phyloP scores from a whole-genome alignment of 2,888 invertebrate genomes.

The Athetis lepigone region DNA sequence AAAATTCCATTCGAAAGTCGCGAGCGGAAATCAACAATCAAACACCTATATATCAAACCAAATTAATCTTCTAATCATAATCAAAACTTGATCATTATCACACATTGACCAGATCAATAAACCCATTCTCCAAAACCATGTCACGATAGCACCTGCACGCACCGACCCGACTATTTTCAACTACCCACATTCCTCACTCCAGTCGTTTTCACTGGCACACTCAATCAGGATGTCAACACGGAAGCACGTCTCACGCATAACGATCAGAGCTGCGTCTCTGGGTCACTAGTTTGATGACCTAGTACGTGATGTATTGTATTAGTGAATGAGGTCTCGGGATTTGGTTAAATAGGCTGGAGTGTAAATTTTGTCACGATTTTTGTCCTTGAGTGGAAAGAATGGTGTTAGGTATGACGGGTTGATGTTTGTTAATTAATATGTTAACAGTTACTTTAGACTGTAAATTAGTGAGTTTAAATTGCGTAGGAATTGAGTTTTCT shows the following conservation, averaged over 20 bases:
- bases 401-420: neutral
- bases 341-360: conserved; percentile 27
- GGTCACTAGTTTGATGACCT: conserved; percentile 56
- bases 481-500: neutral
- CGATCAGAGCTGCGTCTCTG: conserved; percentile 36
- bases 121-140: neutral
- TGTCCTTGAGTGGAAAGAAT: neutral
- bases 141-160: conserved; percentile 24
- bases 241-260: conserved; percentile 52
- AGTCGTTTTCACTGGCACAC: conserved; percentile 57
- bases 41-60: too few species aligned
- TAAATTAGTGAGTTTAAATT: neutral
- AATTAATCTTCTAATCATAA: too few species aligned
- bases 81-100: too few species aligned
- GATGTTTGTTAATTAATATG: neutral
- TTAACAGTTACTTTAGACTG: neutral
- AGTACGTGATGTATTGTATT: conserved; percentile 37
- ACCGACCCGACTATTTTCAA: conserved; percentile 8
- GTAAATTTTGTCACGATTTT: conserved; percentile 14
- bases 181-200: conserved; percentile 31
- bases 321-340: conserved; percentile 26
- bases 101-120: neutral
- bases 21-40: too few species aligned
- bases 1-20: too few species aligned
- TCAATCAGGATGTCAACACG: conserved; percentile 46